phyloP scores from a whole-genome alignment of 2,888 invertebrate species.

The Diarsia rubi region DNA sequence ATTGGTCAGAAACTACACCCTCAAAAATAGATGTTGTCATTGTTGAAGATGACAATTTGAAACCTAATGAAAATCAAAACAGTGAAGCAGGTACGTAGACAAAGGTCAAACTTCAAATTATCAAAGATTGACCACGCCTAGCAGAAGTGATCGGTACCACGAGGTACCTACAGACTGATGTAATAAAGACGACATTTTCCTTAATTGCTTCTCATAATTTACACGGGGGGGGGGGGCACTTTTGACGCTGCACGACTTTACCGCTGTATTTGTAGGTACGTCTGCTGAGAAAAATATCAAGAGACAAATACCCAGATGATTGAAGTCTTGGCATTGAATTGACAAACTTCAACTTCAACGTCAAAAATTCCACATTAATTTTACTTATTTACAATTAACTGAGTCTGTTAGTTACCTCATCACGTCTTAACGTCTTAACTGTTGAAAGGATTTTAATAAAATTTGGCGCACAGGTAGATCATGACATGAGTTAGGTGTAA shows the following conservation, averaged over 20 bases:
- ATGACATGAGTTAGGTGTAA: neutral
- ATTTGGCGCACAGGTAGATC: neutral
- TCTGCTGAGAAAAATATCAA: neutral
- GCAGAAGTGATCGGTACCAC: neutral
- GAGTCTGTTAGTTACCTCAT: too few species aligned
- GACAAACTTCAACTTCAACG: neutral
- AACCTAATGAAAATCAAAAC: neutral
- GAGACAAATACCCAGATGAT: neutral
- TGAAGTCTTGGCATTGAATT: neutral
- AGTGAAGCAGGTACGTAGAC: neutral
- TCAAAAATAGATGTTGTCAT: neutral
- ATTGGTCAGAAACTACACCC: neutral
- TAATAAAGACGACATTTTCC: constrained; percentile 41
- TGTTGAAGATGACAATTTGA: neutral
- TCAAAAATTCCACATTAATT: constrained; percentile 9
- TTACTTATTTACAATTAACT: neutral
- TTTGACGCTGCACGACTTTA: constrained; percentile 3
- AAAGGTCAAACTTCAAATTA: neutral
- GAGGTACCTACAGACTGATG: constrained; percentile 2
- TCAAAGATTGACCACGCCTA: neutral
- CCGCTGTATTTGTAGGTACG: constrained; percentile 1
- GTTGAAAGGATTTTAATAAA: neutral
- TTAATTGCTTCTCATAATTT: constrained; percentile 30
- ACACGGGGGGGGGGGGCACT: constrained; percentile 3
- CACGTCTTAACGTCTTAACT: too few species aligned